phyloP scores from a whole-genome alignment of 2,797 vertebrate species.

The Gila robusta region DNA sequence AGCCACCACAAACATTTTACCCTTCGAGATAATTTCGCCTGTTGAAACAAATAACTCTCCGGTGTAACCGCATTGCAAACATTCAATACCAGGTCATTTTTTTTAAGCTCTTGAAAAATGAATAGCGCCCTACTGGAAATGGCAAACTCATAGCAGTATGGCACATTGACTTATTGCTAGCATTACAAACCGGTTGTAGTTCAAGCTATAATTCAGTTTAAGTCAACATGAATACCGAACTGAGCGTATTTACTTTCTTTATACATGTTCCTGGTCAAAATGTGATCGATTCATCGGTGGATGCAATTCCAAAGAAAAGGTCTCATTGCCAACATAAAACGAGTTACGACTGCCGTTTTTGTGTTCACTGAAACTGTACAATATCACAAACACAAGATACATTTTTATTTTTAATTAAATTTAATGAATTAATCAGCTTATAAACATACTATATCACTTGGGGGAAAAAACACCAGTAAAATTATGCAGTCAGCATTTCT shows the following conservation, averaged over 20 bases:
- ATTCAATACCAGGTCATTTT: slow-evolving; percentile 38
- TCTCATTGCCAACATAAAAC: neutral
- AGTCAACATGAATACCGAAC: neutral
- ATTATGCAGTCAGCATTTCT: no score
- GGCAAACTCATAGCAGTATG: slow-evolving; percentile 17
- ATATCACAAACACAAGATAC: neutral
- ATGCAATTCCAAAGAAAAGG: neutral
- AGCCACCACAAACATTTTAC: slow-evolving; percentile 33
- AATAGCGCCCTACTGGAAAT: slow-evolving; percentile 34
- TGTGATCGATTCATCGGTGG: neutral
- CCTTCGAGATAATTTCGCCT: slow-evolving; percentile 34
- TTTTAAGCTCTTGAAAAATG: slow-evolving; percentile 46
- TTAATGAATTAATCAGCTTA: no score
- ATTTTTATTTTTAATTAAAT: no score
- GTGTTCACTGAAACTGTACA: neutral
- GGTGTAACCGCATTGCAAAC: slow-evolving; percentile 32
- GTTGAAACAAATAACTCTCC: slow-evolving; percentile 48
- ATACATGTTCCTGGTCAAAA: neutral
- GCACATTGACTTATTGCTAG: slow-evolving; percentile 31
- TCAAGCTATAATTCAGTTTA: slow-evolving; percentile 40
- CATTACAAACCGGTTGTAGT: slow-evolving; percentile 15
- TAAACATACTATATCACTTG: no score
- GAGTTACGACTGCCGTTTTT: neutral
- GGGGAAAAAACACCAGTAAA: no score
- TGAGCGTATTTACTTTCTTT: neutral